Percentiles rank a stretch among this genome's conserved stretches.
phyloP scores from a whole-genome alignment of 2,797 vertebrate species.

The Tachyglossus aculeatus region DNA sequence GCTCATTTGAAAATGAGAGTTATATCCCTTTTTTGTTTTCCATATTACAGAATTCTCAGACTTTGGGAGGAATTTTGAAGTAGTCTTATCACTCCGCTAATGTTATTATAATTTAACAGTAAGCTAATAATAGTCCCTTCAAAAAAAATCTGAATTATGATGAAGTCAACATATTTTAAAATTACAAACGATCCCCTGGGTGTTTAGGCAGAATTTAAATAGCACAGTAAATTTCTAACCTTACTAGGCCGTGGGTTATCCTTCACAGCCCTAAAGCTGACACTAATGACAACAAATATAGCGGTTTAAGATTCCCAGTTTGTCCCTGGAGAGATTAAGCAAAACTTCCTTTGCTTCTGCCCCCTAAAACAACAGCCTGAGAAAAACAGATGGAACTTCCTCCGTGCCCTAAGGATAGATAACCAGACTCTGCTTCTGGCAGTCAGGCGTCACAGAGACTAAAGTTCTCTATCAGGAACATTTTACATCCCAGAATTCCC shows the following conservation, averaged over 20 bases:
- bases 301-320: constrained; percentile 1
- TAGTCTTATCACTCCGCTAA: no score
- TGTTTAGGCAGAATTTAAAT: constrained; percentile 20
- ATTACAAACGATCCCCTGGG: constrained; percentile 12
- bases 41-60: no score
- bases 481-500: neutral
- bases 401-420: neutral
- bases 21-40: no score
- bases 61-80: no score
- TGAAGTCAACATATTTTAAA: no score
- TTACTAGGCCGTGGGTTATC: neutral
- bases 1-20: no score
- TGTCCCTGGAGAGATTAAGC: constrained; percentile 8
- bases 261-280: neutral
- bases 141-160: no score
- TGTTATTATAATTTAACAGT: no score
- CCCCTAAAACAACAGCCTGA: constrained; percentile 38
- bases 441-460: neutral
- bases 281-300: neutral
- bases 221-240: constrained; percentile 15
- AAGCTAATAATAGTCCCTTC: no score
- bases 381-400: constrained; percentile 38
- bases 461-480: neutral
- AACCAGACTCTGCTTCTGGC: neutral
- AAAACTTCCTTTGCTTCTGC: constrained; percentile 11